Conservation (phyloP, 2,797 vertebrate genomes). For the Ispidina picta region DNA sequence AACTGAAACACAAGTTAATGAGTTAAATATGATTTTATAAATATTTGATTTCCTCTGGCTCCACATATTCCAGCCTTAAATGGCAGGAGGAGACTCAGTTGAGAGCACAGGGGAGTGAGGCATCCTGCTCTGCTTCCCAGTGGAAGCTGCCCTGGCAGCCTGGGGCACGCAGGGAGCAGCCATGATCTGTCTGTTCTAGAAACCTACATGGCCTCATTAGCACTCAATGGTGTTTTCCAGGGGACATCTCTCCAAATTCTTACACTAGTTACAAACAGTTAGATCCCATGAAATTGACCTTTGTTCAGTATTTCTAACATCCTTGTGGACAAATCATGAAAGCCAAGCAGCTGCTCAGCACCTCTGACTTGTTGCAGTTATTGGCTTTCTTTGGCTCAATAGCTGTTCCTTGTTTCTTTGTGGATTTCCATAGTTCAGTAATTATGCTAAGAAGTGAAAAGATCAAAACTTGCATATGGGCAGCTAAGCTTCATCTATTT, state of each 20-base stretch:
- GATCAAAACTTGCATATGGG: background rate
- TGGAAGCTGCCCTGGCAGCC: background rate
- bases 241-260: background rate
- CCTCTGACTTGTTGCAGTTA: background rate
- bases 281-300: background rate
- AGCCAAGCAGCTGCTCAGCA: background rate
- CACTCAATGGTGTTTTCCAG: background rate
- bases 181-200: background rate
- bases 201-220: background rate
- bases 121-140: background rate
- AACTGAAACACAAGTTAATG: constrained; percentile 19
- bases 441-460: background rate
- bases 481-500: background rate
- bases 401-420: background rate
- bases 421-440: background rate
- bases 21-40: constrained; percentile 49
- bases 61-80: background rate
- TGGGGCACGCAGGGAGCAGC: background rate
- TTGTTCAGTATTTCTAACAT: background rate
- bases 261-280: background rate
- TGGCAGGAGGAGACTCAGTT: background rate
- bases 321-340: background rate
- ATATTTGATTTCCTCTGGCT: constrained; percentile 50
- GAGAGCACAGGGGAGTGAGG: background rate
- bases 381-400: background rate